These are phyloP conservation scores for Magallana ariakensis DNA, from an alignment of 1,140 invertebrate genomes.

Conservation along the genomic window DNA sequence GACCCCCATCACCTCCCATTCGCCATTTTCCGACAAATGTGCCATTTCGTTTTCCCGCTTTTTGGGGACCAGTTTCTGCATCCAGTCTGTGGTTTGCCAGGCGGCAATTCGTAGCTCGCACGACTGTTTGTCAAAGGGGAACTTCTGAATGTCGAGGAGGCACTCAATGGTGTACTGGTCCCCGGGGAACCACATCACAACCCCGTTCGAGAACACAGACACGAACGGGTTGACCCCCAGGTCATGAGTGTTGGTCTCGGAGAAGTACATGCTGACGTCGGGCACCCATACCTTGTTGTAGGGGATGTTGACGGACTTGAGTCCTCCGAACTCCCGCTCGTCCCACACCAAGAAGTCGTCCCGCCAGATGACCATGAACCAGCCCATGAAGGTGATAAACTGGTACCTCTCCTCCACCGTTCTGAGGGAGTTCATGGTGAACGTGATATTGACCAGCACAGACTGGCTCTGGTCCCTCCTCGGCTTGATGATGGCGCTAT, in stretches of 20 bases:
- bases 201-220: neutral
- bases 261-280: constrained; percentile 7
- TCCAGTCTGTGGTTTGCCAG: constrained; percentile 40
- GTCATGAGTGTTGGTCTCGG: neutral
- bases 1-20: constrained; percentile 20
- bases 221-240: neutral
- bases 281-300: constrained; percentile 20
- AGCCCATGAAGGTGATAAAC: constrained; percentile 18
- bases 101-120: neutral
- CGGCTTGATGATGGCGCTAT: constrained; percentile 16
- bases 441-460: constrained; percentile 32
- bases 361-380: neutral
- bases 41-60: neutral
- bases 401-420: constrained; percentile 9
- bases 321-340: constrained; percentile 9
- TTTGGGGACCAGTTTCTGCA: neutral
- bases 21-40: constrained; percentile 31
- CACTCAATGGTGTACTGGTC: constrained; percentile 25
- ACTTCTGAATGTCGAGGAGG: constrained; percentile 7
- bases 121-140: constrained; percentile 29
- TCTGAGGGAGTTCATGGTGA: neutral
- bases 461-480: neutral
- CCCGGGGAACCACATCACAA: constrained; percentile 35
- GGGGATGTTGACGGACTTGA: constrained; percentile 2
- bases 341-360: constrained; percentile 30